phyloP scores from a whole-genome alignment of 2,888 invertebrate genomes.

The Tupiocoris notatus region DNA sequence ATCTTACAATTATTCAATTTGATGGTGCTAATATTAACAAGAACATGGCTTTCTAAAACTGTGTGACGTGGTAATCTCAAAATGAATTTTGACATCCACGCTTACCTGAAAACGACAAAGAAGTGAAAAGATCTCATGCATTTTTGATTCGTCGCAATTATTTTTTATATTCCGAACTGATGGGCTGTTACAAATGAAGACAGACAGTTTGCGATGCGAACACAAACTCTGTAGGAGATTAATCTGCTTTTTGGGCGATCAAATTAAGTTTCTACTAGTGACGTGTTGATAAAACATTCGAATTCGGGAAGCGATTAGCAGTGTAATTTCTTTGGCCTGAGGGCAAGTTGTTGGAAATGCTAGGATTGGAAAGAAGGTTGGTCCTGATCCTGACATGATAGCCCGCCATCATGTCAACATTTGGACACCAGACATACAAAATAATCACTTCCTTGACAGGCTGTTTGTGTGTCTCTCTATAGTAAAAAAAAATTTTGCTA shows the following conservation, averaged over 20 bases:
- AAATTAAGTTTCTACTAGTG: background rate
- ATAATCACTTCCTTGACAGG: no score
- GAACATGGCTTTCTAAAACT: no score
- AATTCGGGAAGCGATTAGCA: background rate
- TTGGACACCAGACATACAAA: no score
- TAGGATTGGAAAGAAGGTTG: background rate
- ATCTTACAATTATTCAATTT: no score
- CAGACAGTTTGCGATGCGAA: background rate
- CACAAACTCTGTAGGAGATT: background rate
- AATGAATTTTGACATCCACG: no score
- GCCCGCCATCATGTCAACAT: no score
- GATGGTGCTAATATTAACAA: no score
- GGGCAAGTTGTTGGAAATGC: background rate
- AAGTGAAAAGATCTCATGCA: background rate
- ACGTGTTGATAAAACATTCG: background rate
- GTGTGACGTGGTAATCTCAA: no score
- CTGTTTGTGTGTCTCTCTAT: no score
- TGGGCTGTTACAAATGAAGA: background rate
- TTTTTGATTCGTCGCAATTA: background rate
- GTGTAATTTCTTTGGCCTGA: background rate
- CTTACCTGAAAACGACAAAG: no score
- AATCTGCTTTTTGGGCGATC: background rate
- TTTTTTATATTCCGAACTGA: background rate
- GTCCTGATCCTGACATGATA: background rate
- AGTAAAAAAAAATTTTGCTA: no score